Conservation (phyloP, 2,797 vertebrate genomes). For the Hypotaenidia okinawae region DNA sequence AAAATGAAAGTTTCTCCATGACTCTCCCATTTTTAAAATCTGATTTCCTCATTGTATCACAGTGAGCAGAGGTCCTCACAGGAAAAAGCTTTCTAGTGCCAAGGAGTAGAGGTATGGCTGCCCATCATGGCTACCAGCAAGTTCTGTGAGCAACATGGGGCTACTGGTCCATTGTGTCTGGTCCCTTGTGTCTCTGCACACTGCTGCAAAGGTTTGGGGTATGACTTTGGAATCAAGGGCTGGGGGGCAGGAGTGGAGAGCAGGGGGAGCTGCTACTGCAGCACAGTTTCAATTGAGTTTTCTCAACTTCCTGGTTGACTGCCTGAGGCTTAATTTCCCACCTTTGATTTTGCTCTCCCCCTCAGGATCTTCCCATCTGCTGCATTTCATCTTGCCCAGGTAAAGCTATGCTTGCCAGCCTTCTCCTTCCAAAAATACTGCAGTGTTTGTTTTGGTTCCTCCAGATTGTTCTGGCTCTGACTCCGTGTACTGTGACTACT, state of each 20-base stretch:
- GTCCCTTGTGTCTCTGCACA: neutral
- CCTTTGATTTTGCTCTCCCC: neutral
- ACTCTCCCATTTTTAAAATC: neutral
- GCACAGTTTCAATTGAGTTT: slow-evolving; percentile 3
- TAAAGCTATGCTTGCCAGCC: slow-evolving; percentile 52
- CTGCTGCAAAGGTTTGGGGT: neutral
- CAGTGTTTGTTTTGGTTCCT: slow-evolving; percentile 55
- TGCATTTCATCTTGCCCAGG: slow-evolving; percentile 47
- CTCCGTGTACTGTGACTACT: neutral
- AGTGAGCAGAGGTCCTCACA: neutral
- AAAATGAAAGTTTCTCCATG: neutral
- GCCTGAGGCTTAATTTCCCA: slow-evolving; percentile 45
- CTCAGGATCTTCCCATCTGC: slow-evolving; percentile 66
- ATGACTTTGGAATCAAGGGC: neutral
- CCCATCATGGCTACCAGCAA: neutral
- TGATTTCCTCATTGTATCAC: neutral
- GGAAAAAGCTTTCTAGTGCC: neutral
- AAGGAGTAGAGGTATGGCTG: neutral
- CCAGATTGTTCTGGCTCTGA: slow-evolving; percentile 59
- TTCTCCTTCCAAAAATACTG: slow-evolving; percentile 51
- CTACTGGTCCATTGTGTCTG: neutral
- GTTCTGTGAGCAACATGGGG: neutral
- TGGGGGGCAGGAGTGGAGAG: too few relatives aligned
- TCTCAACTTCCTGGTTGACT: slow-evolving; percentile 36
- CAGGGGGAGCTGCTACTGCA: neutral